Percentiles rank a stretch among this genome's conserved stretches.
phyloP scores from a whole-genome alignment of 2,888 invertebrate genomes.

The Caenorhabditis wallacei region DNA sequence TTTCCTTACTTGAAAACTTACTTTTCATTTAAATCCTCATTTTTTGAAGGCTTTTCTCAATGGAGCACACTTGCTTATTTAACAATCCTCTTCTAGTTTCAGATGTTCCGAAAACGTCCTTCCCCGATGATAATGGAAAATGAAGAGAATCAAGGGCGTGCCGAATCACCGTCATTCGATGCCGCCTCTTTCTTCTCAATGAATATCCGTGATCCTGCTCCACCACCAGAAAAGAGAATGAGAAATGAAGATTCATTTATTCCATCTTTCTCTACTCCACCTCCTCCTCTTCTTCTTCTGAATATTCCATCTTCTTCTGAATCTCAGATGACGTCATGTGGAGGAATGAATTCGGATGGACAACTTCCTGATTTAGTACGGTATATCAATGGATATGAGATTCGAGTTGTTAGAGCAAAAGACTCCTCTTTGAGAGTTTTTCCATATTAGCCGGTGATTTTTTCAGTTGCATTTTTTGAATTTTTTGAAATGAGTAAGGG shows the following conservation, averaged over 20 bases:
- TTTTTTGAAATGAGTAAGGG: neutral
- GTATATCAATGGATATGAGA: slow-evolving; percentile 3
- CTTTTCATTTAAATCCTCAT: neutral
- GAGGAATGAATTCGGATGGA: neutral
- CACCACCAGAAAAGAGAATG: no score
- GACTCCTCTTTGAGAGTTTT: neutral
- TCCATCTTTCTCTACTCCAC: no score
- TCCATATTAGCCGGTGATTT: neutral
- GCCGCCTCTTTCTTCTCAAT: no score
- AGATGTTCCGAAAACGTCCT: neutral
- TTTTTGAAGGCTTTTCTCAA: no score
- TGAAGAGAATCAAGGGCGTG: no score
- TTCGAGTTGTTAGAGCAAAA: neutral
- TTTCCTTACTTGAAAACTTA: neutral
- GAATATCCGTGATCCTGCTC: no score
- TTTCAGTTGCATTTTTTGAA: neutral
- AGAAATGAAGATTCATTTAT: no score
- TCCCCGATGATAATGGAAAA: no score
- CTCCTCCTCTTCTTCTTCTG: no score
- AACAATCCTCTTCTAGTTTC: neutral
- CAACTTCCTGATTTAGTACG: neutral
- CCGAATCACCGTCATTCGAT: no score
- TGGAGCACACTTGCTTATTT: no score
- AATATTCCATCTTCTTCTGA: no score
- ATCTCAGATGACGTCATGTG: neutral